A percentile compares a stretch with the other conserved stretches of the same genome.
These are phyloP conservation scores for Lordiphosa clarofinis DNA, from an alignment of 1,140 invertebrate species.

Conservation along the genomic window DNA sequence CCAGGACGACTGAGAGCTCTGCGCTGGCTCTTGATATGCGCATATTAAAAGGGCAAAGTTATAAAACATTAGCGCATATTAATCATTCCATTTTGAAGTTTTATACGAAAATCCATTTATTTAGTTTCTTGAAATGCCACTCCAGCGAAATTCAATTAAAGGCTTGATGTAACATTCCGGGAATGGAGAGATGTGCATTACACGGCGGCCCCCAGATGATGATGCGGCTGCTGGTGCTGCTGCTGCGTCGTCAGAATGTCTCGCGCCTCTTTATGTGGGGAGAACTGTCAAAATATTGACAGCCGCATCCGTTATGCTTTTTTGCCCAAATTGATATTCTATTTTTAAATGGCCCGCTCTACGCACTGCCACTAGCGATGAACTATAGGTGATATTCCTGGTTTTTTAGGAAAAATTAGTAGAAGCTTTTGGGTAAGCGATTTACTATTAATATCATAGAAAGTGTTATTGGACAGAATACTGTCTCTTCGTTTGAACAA, in stretches of 20 bases:
- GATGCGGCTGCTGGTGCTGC: conserved; percentile 5
- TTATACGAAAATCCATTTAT: conserved; percentile 67
- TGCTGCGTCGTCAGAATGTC: conserved; percentile 48
- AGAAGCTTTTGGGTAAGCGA: no score
- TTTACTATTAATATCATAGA: no score
- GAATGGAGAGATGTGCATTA: conserved; percentile 28
- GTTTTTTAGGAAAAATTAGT: no score
- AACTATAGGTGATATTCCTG: no score
- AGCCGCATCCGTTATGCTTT: conserved; percentile 72
- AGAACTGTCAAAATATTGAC: conserved; percentile 77
- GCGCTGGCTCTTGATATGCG: neutral
- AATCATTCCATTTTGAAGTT: conserved; percentile 63
- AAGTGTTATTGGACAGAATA: no score
- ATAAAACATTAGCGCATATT: conserved; percentile 77
- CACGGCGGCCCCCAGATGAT: conserved; percentile 1
- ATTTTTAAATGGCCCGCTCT: conserved; percentile 46
- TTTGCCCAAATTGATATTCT: conserved; percentile 77
- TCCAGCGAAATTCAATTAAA: conserved; percentile 68
- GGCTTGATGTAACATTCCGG: conserved; percentile 55
- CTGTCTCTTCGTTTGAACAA: no score
- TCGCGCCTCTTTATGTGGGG: conserved; percentile 21
- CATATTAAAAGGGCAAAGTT: conserved; percentile 74
- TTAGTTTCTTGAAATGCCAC: conserved; percentile 16
- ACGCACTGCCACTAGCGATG: conserved; percentile 1
- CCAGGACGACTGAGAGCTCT: conserved; percentile 38